phyloP scores from a whole-genome alignment of 2,797 vertebrate genomes.

The Leuciscus waleckii region DNA sequence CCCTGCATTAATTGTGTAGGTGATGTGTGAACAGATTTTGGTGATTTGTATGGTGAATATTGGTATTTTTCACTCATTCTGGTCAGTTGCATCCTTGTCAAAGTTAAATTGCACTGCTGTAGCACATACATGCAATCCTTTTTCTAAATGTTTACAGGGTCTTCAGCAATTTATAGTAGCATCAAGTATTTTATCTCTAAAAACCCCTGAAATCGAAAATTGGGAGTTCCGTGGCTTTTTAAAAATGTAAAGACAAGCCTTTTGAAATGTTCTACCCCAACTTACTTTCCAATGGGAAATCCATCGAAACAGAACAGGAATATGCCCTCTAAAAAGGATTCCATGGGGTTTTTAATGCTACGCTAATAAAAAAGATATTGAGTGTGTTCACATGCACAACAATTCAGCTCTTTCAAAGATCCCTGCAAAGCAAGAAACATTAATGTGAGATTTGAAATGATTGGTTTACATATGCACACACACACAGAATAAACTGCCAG shows the following conservation, averaged over 20 bases:
- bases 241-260: not conserved
- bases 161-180: slow-evolving; percentile 35
- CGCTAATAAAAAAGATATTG: not conserved
- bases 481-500: not conserved
- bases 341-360: slow-evolving; percentile 2
- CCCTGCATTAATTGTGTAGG: not conserved
- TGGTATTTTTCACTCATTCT: slow-evolving; percentile 5
- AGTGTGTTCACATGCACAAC: slow-evolving; percentile 8
- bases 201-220: not conserved
- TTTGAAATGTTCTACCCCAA: not conserved
- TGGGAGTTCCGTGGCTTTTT: not conserved
- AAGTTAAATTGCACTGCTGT: slow-evolving; percentile 35
- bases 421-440: not conserved
- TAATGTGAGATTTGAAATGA: not conserved
- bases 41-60: slow-evolving; percentile 24
- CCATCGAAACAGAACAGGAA: not conserved
- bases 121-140: slow-evolving; percentile 44
- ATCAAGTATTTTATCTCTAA: slow-evolving; percentile 22
- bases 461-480: not conserved
- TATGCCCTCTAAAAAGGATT: not conserved
- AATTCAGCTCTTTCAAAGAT: not conserved
- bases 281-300: not conserved
- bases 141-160: slow-evolving; percentile 41
- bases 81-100: slow-evolving; percentile 21
- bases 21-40: slow-evolving; percentile 27